These are phyloP conservation scores for Papio anubis DNA, from an alignment of 2,113 vertebrate genomes.

Conservation along the genomic window DNA sequence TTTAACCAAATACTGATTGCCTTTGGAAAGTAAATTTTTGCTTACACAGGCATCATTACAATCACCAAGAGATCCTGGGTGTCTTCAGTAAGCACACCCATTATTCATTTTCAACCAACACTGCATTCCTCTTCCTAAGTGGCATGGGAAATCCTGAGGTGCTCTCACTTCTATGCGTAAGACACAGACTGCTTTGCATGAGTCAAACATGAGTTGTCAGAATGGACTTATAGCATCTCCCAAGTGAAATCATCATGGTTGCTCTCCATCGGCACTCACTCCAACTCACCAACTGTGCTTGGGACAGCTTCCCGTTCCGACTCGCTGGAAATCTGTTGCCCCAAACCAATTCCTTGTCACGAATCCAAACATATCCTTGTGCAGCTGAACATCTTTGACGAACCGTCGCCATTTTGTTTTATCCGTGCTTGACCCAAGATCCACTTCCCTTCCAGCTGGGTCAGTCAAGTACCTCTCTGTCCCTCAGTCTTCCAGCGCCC, in stretches of 20 bases:
- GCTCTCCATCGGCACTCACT: not conserved
- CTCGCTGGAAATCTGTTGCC: not conserved
- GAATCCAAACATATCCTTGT: not conserved
- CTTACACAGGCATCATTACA: not conserved
- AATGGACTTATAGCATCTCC: not conserved
- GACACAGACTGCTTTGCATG: not conserved
- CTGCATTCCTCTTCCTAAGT: not conserved
- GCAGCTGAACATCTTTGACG: rapidly evolving
- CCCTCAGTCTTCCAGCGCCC: not conserved
- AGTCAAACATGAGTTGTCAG: not conserved
- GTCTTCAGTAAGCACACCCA: not conserved
- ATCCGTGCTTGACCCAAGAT: not conserved
- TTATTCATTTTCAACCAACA: not conserved
- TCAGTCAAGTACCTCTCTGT: not conserved
- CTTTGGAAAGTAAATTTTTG: not conserved
- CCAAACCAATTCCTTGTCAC: not conserved
- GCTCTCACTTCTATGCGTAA: not conserved
- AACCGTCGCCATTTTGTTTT: not conserved
- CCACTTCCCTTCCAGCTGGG: not conserved
- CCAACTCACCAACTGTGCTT: not conserved
- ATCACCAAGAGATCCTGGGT: not conserved
- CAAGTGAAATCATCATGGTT: not conserved
- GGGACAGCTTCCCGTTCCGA: rapidly evolving
- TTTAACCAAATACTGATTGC: not conserved
- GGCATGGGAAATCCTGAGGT: not conserved